These are phyloP conservation scores for Myiothlypis coronata DNA, from an alignment of 2,797 vertebrate species.

Conservation along the genomic window DNA sequence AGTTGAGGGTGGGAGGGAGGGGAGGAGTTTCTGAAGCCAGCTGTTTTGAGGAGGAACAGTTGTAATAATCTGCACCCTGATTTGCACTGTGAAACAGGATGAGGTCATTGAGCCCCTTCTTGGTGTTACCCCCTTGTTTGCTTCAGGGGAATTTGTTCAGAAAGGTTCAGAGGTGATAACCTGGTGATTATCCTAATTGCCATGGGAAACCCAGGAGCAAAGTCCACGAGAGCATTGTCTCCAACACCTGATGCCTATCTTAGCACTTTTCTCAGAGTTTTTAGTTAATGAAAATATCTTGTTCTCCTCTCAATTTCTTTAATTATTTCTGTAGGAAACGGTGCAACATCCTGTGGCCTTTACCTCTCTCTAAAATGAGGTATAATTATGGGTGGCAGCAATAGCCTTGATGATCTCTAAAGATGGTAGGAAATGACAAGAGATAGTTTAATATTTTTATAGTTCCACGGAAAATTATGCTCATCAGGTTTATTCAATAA, in stretches of 20 bases:
- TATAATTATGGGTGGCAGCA: conserved; percentile 3
- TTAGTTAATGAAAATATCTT: background rate
- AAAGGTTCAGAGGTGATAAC: background rate
- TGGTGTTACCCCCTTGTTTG: background rate
- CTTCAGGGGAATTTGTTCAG: background rate
- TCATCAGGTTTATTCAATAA: conserved; percentile 74
- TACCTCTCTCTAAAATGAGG: conserved; percentile 6
- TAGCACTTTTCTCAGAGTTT: conserved; percentile 14
- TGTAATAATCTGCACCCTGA: background rate
- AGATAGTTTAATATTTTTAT: conserved; percentile 60
- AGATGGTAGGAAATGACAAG: conserved; percentile 42
- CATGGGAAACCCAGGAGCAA: background rate
- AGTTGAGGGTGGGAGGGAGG: background rate
- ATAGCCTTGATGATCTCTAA: background rate
- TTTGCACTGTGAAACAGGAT: background rate
- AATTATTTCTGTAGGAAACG: background rate
- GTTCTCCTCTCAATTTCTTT: background rate
- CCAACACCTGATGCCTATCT: background rate
- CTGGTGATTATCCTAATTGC: background rate
- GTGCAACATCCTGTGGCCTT: background rate
- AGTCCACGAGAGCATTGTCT: background rate
- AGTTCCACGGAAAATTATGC: conserved; percentile 69
- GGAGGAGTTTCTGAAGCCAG: background rate
- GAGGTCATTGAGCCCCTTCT: background rate
- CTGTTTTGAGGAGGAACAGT: background rate